Percentiles rank a stretch among this genome's conserved stretches.
These are phyloP conservation scores for Drosophila algonquin DNA, from an alignment of 2,888 invertebrate genomes.

Conservation along the genomic window DNA sequence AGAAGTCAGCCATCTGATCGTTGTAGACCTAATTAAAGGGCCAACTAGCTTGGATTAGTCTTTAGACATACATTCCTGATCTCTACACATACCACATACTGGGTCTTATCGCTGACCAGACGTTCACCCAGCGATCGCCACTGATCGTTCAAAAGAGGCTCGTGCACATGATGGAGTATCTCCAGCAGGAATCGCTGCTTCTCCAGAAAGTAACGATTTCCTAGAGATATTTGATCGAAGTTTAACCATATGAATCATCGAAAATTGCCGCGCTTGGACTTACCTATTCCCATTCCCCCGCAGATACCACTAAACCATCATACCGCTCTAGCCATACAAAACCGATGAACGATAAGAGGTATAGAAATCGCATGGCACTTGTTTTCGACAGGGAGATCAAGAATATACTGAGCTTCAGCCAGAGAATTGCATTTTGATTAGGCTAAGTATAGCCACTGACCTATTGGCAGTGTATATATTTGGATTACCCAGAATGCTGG, in stretches of 20 bases:
- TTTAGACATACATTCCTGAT: neutral
- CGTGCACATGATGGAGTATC: conserved; percentile 58
- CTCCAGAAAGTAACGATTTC: conserved; percentile 60
- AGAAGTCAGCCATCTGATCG: conserved; percentile 49
- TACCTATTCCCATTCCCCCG: conserved; percentile 50
- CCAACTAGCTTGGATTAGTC: neutral
- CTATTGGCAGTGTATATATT: neutral
- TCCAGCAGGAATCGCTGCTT: conserved; percentile 63
- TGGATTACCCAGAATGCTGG: neutral
- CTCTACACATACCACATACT: conserved; percentile 52
- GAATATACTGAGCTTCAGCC: conserved; percentile 35
- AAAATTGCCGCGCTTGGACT: neutral
- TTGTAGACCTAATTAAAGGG: conserved; percentile 38
- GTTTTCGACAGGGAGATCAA: conserved; percentile 25
- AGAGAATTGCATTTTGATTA: conserved; percentile 17
- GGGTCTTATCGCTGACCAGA: conserved; percentile 52
- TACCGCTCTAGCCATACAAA: neutral
- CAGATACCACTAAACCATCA: conserved; percentile 10
- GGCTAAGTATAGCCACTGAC: neutral
- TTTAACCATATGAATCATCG: neutral
- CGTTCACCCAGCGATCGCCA: conserved; percentile 49
- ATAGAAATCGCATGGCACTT: conserved; percentile 49
- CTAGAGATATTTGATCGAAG: conserved; percentile 18
- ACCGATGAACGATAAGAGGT: conserved; percentile 16
- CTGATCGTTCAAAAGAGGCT: conserved; percentile 51